These are phyloP conservation scores for Oscheius sp. DNA, from an alignment of 2,888 invertebrate species.

Conservation along the genomic window DNA sequence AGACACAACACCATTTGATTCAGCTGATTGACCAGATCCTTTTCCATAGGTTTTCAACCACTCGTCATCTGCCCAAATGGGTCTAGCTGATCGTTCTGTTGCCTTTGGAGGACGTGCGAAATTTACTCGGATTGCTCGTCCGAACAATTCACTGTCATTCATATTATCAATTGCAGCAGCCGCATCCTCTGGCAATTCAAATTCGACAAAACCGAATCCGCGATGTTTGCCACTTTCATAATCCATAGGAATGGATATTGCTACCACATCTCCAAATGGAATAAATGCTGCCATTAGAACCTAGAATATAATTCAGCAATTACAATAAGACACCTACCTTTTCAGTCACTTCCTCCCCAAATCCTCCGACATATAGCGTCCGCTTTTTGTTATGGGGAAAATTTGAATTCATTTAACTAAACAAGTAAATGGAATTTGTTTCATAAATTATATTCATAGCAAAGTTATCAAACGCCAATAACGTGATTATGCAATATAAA, in stretches of 20 bases:
- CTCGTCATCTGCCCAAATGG: slow-evolving; percentile 95
- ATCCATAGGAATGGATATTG: slow-evolving; percentile 96
- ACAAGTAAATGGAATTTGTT: not conserved
- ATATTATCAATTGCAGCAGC: slow-evolving; percentile 98
- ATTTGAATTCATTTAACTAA: slow-evolving; percentile 52
- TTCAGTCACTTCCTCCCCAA: slow-evolving; percentile 89
- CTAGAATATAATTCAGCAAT: slow-evolving; percentile 18
- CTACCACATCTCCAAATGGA: slow-evolving; percentile 97
- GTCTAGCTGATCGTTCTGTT: slow-evolving; percentile 82
- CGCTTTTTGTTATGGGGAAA: slow-evolving; percentile 73
- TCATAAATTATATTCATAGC: not conserved
- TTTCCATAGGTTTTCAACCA: slow-evolving; percentile 93
- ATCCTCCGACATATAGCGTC: slow-evolving; percentile 75
- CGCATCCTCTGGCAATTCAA: slow-evolving; percentile 96
- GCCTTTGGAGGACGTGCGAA: slow-evolving; percentile 95
- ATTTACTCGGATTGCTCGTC: slow-evolving; percentile 79
- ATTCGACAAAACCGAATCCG: slow-evolving; percentile 85
- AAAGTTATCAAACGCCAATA: not conserved
- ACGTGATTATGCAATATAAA: not conserved
- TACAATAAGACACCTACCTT: slow-evolving; percentile 79
- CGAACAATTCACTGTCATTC: slow-evolving; percentile 98
- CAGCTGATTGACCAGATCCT: slow-evolving; percentile 49
- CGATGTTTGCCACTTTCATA: slow-evolving; percentile 82
- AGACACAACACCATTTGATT: slow-evolving; percentile 41
- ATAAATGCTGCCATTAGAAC: slow-evolving; percentile 92